These are phyloP conservation scores for Ptilorrhoa leucosticta DNA, from an alignment of 2,113 vertebrate species.

Conservation along the genomic window DNA sequence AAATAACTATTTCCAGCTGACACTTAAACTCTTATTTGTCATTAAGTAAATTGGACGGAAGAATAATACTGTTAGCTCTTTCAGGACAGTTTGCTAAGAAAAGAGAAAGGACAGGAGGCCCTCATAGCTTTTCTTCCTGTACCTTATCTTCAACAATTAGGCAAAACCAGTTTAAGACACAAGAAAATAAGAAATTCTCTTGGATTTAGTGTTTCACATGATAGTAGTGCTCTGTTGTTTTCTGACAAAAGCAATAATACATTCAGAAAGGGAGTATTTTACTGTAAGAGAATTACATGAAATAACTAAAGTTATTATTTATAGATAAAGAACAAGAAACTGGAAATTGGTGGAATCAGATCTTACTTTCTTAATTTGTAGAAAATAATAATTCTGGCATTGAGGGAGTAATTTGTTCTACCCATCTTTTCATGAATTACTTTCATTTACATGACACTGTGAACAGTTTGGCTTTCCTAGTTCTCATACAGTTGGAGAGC, in stretches of 20 bases:
- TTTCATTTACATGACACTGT: not conserved
- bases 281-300: not conserved
- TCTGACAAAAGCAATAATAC: not conserved
- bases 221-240: not conserved
- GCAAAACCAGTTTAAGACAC: not conserved
- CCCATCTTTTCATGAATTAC: not conserved
- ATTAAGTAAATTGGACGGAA: not conserved
- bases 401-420: not conserved
- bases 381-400: not conserved
- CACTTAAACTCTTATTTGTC: not conserved
- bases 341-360: not conserved
- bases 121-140: not conserved
- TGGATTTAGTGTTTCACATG: not conserved
- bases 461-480: not conserved
- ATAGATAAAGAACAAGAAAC: not conserved
- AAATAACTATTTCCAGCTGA: not conserved
- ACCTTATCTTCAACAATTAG: not conserved
- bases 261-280: not conserved
- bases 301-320: not conserved
- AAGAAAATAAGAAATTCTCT: not conserved
- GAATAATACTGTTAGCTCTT: not conserved
- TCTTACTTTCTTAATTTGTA: not conserved
- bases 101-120: not conserved
- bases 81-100: not conserved
- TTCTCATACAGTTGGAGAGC: not conserved